These are phyloP conservation scores for Gobio gobio DNA, from an alignment of 2,113 vertebrate genomes.

Conservation along the genomic window DNA sequence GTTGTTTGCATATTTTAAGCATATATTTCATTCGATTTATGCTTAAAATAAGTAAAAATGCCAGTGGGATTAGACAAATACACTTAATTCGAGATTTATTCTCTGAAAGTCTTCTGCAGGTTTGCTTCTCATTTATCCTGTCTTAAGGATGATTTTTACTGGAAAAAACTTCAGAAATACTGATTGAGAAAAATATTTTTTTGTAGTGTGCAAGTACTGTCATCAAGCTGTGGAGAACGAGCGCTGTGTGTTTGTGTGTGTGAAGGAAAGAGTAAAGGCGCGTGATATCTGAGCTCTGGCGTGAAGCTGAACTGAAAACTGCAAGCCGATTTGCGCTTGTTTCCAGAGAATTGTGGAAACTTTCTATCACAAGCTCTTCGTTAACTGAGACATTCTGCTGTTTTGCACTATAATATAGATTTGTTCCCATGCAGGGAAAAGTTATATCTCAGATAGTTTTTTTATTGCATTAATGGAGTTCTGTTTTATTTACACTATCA, in stretches of 20 bases:
- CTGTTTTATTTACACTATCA: neutral
- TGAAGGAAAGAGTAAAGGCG: constrained; percentile 4
- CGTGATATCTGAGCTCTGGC: constrained; percentile 16
- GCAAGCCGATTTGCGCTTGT: constrained; percentile 10
- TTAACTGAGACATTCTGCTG: neutral
- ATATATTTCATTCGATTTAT: neutral
- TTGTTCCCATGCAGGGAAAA: neutral
- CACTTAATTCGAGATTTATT: neutral
- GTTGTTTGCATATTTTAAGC: neutral
- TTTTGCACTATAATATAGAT: constrained; percentile 4
- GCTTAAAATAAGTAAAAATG: neutral
- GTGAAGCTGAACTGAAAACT: constrained; percentile 31
- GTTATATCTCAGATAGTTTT: neutral
- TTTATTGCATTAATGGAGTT: neutral
- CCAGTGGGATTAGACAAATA: neutral
- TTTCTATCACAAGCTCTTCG: constrained; percentile 19
- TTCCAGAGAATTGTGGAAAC: constrained; percentile 42
- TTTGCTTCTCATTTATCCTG: neutral
- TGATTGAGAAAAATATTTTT: neutral
- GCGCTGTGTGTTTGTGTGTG: neutral
- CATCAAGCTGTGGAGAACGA: neutral
- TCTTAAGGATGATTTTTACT: neutral
- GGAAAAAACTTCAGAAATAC: neutral
- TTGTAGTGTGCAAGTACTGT: neutral
- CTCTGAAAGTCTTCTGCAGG: neutral